Conservation (phyloP, 2,113 vertebrate species). For the Mugil cephalus region DNA sequence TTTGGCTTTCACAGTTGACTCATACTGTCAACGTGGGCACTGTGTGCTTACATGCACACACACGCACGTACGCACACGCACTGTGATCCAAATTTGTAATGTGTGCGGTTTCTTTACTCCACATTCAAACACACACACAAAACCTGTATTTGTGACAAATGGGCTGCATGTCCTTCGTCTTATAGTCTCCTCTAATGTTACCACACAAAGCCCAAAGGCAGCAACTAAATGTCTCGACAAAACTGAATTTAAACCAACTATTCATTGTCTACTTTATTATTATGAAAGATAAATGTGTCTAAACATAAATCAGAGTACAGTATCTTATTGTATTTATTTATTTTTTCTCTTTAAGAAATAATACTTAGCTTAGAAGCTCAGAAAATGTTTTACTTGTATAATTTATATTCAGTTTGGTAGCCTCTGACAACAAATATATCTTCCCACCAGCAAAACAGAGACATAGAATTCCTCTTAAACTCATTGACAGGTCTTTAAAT, state of each 20-base stretch:
- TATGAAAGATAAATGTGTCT: not conserved
- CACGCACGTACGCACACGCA: conserved; percentile 9
- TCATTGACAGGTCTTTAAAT: conserved; percentile 10
- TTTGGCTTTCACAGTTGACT: conserved; percentile 64
- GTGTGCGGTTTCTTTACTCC: not conserved
- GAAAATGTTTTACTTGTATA: too few species aligned
- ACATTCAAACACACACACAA: not conserved
- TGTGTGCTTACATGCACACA: conserved; percentile 11
- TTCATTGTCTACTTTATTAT: too few species aligned
- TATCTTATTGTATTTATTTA: not conserved
- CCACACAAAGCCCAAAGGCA: not conserved
- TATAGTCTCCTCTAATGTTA: too few species aligned
- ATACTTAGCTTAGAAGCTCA: too few species aligned
- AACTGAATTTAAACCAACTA: too few species aligned
- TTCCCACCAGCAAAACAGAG: not conserved
- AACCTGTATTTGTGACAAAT: not conserved
- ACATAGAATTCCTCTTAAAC: not conserved
- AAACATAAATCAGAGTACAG: not conserved
- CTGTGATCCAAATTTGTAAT: not conserved
- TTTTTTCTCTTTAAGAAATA: not conserved
- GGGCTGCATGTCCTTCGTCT: too few species aligned
- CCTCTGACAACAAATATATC: too few species aligned
- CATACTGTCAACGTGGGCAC: conserved; percentile 59
- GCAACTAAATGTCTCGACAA: not conserved
- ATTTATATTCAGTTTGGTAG: too few species aligned